Base-by-base conservation (phyloP, 2,113 vertebrate genomes). In the Microcebus tavaratra region DNA sequence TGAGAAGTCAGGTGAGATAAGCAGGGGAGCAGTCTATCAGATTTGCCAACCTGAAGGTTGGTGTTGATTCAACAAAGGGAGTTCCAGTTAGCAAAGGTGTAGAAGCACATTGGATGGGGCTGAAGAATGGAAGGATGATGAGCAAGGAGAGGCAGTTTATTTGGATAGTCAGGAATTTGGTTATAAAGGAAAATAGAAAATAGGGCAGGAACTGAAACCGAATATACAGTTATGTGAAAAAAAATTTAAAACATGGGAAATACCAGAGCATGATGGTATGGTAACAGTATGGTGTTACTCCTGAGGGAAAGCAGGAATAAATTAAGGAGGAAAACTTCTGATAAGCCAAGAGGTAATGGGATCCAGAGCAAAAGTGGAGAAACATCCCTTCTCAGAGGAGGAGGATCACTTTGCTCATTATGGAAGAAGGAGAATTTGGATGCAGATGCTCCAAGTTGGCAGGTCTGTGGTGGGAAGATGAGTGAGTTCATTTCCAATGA, bases 401-500 rank as follows among this genome's bases (percentile, higher is more conserved):
- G 50, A 76, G 13, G 21, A 61, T n/a, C 31, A 29, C 21, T 63
- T 94, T 13, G 61, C 55, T 76, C 92, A 39, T 27, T 82, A 53
- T 42, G 72, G 65, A 90, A 39, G 67, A 61, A 86, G 75, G 50
- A 83, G 45, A 87, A 45, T 68, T 90, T 53, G 80, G 87, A 84
- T 17, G 21, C 75, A 93, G 80, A 86, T 17, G 13, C 12, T 36
- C 27, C 0, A 57, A 59, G 36, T 36, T 95, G 90, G 88, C 79
- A 84, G 65, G 63, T 68, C 91, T 80, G 75, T 82, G 36, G 89
- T 97, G 87, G 96, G 92, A 96, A 97, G 94, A 80, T 83, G 83
- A 95, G 42, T 89, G 92, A 93, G 80, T 96, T 96, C 83, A 80
- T 83, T 93, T 93, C 53, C 90, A 97, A 0, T 87, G 96, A 95